Percentiles rank a stretch among this genome's conserved stretches.
Evolutionary conservation across 2,888 invertebrate genomes (phyloP).

Genomic region (Agrotis puta): DNA sequence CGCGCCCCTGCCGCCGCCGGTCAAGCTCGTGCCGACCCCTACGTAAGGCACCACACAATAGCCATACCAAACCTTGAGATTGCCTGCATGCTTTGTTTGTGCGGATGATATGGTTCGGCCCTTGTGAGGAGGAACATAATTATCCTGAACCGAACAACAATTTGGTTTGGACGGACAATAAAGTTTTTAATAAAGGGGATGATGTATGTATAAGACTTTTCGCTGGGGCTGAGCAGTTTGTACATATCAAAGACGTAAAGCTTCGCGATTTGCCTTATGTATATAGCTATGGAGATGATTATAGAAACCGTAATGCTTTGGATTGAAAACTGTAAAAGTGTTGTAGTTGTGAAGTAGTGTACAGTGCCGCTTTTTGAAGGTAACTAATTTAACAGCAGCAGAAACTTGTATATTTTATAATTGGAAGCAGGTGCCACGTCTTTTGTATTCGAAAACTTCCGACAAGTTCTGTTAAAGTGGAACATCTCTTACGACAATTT

Average conservation of each 20-base stretch:
- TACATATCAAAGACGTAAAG: conserved; percentile 77
- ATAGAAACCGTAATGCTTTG: conserved; percentile 64
- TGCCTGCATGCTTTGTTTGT: conserved; percentile 89
- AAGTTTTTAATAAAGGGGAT: conserved; percentile 56
- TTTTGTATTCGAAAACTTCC: conserved; percentile 41
- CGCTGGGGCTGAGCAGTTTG: conserved; percentile 79
- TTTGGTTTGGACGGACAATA: conserved; percentile 60
- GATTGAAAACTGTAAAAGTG: conserved; percentile 58
- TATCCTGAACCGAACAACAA: conserved; percentile 53
- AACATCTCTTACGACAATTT: conserved; percentile 88
- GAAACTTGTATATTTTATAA: conserved; percentile 46
- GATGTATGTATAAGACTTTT: conserved; percentile 69
- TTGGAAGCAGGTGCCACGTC: conserved; percentile 50
- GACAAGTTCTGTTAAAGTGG: conserved; percentile 74
- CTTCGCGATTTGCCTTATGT: conserved; percentile 78
- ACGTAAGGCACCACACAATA: conserved; percentile 90
- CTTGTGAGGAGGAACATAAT: conserved; percentile 71
- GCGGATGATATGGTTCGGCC: conserved; percentile 81
- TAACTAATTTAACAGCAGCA: conserved; percentile 49
- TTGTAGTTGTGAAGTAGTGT: conserved; percentile 68
- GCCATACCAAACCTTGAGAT: conserved; percentile 75
- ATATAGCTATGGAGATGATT: conserved; percentile 70
- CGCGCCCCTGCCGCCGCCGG: conserved; percentile 94
- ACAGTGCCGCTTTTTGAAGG: conserved; percentile 64
- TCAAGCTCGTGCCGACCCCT: conserved; percentile 94